Conservation (phyloP, 2,888 invertebrate genomes). For the Brachycybe producta region DNA sequence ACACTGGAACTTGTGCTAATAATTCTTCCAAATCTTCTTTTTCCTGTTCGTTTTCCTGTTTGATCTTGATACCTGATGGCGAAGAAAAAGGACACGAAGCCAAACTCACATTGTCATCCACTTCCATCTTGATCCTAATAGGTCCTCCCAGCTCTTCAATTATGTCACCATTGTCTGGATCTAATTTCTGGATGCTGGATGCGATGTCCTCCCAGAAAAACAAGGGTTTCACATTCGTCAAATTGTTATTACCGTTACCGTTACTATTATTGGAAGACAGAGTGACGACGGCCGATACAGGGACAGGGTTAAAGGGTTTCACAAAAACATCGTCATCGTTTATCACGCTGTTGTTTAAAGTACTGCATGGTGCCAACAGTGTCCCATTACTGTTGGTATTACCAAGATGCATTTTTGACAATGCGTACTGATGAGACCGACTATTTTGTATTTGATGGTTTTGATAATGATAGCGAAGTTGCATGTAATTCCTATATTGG, state of each 20-base stretch:
- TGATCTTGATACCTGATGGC: background rate
- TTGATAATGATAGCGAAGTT: conserved; percentile 10
- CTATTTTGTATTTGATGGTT: conserved; percentile 7
- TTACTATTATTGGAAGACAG: too few relatives aligned
- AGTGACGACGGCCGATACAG: too few relatives aligned
- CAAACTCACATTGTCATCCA: conserved; percentile 4
- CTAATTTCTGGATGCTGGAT: conserved; percentile 76
- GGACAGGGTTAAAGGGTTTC: conserved; percentile 36
- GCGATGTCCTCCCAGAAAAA: conserved; percentile 82
- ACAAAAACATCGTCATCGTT: conserved; percentile 70
- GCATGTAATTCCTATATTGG: background rate
- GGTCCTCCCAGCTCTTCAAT: conserved; percentile 31
- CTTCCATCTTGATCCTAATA: conserved; percentile 16
- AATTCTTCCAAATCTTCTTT: conserved; percentile 29
- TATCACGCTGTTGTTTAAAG: too few relatives aligned
- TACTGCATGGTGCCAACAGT: too few relatives aligned
- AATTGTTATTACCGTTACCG: too few relatives aligned
- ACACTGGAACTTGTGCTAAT: conserved; percentile 32
- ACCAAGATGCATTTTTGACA: too few relatives aligned
- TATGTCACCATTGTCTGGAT: conserved; percentile 81
- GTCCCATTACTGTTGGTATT: too few relatives aligned
- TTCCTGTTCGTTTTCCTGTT: conserved; percentile 22
- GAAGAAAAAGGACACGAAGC: conserved; percentile 20
- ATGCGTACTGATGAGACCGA: too few relatives aligned
- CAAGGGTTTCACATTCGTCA: too few relatives aligned